Base-by-base conservation (phyloP, 2,888 invertebrate genomes). In the Muschampia plurimacula region DNA sequence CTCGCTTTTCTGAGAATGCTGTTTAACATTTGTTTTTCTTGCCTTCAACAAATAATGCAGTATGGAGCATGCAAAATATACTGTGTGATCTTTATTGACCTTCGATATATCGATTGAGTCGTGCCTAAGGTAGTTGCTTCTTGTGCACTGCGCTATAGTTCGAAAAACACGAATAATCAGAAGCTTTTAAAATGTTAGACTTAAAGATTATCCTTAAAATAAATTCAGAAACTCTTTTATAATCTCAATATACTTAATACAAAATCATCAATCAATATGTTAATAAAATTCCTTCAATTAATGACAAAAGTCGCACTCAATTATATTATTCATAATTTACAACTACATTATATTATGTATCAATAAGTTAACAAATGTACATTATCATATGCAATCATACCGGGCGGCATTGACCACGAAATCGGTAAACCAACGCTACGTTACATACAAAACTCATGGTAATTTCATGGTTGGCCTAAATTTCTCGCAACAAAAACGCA, bases 351-450 rank as follows among this genome's bases (percentile, higher is more conserved):
- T 67, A 52, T 67, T 66, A 28, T 52, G 41, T 62, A 59, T 49
- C 12, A 5, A 62, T 81, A 78, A 79, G 22, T 9, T 9, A 81
- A 83, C 81, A 85, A 83, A 83, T 82, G 82, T 83, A 86, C 84
- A 89, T 89, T 89, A 87, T 80, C 89, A 89, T 90, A 86, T 80
- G 77, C 75, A 81, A 77, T 79, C 82, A 67, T 28, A 83, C 82
- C 78, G 74, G 83, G 76, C 82, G 86, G 82, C 88, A 90, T 88
- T 90, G 88, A 88, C 85, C 87, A 88, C 86, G 87, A 89, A 83
- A 84, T 66, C 22, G 15, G 55, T 79, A 79, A 77, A 77, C 80
- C 32, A 80, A 80, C 83, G 80, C 39, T 62, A 83, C 81, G 80
- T 84, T 81, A 80, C 82, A 82, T 86, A 32, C 32, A 32, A 32